Evolutionary conservation across 2,888 invertebrate genomes (phyloP).

Genomic region (Sminthurinus aureus): DNA sequence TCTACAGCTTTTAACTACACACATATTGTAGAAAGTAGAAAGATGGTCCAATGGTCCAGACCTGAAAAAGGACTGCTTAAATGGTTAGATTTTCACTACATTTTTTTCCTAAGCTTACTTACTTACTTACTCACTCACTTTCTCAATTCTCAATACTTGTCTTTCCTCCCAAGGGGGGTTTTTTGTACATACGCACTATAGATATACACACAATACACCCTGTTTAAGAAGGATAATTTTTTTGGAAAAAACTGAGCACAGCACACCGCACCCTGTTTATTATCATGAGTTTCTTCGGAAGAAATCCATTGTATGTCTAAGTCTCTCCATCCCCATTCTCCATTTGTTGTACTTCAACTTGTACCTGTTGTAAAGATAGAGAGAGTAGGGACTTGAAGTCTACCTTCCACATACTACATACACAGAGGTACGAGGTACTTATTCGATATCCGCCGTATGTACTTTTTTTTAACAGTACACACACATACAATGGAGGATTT

Average conservation of each 20-base stretch:
- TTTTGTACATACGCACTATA: not conserved
- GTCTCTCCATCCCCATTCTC: not conserved
- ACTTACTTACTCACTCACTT: no score
- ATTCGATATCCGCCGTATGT: no score
- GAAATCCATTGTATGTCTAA: no score
- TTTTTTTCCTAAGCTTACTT: constrained; percentile 5
- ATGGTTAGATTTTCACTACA: constrained; percentile 20
- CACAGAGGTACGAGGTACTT: no score
- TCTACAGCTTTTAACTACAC: no score
- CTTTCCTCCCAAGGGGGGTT: not conserved
- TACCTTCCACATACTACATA: no score
- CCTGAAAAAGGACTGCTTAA: constrained; percentile 32
- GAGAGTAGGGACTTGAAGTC: no score
- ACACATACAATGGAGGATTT: not conserved
- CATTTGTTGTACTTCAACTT: not conserved
- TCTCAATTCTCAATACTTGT: not conserved
- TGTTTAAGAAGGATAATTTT: constrained; percentile 1
- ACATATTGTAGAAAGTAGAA: constrained; percentile 12
- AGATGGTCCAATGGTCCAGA: constrained; percentile 29
- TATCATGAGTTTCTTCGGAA: constrained; percentile 10
- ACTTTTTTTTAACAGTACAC: not conserved
- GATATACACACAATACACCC: not conserved
- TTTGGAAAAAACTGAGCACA: constrained; percentile 34
- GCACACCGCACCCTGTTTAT: constrained; percentile 43
- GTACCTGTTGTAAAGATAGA: no score